Base-by-base conservation (phyloP, 2,888 invertebrate species). In the Drosophila niveifrons region DNA sequence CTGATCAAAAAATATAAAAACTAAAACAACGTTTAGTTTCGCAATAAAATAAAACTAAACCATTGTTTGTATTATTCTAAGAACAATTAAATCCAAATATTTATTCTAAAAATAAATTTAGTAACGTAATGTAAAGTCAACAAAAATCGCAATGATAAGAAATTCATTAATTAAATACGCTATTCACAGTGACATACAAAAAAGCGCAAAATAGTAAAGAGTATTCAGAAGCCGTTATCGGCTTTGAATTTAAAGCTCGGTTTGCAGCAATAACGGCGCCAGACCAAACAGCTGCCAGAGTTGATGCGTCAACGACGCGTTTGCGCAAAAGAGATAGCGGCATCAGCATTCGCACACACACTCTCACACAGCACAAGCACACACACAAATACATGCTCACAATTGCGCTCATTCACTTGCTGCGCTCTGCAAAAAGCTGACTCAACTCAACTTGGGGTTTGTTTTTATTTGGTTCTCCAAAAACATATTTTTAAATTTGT, bases 241-340 rank as follows among this genome's bases (percentile, higher is more conserved):
- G 9, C 36, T 17, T 29, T 6, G 7, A 47, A 9, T 59, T 72
- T 47, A 44, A 80, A 83, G 87, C 81, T 74, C 62, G 74, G 83
- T 80, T 81, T 80, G 73, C 53, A 80, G 72, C 66, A 58, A 76
- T 80, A 81, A 72, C 83, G 77, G 84, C 84, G 74, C 78, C 81
- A 80, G 61, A 61, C 69, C 43, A 64, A 66, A 66, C 86, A 81
- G 81, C 84, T 81, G 78, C 75, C 78, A 70, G 31, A 31, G 41
- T 59, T 15, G 61, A 64, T 65, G 66, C 70, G 63, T 67, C 78
- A 65, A 75, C 75, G 48, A 53, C 63, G 72, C 80, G 88, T 85
- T 79, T 82, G 82, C 88, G 88, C 88, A 88, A 88, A 74, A 79
- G 82, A 82, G 88, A 83, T 43, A 63, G 69, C 63, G 61, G 23